Conservation (phyloP, 53 echinoderm and acorn worm genomes). For the Stichopus horrens region DNA sequence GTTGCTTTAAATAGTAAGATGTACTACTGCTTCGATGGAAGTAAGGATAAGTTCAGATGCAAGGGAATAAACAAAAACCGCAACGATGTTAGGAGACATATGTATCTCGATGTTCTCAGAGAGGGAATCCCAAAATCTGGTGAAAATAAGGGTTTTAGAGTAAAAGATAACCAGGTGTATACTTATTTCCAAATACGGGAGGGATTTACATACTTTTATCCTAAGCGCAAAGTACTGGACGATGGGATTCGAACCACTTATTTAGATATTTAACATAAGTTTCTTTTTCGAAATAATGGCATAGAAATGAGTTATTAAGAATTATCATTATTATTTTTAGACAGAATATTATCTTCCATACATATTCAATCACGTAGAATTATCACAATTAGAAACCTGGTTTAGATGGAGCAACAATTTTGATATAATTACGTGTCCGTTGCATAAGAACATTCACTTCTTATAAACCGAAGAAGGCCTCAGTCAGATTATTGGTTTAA, state of each 20-base stretch:
- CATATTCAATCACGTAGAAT: not conserved
- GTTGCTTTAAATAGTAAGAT: constrained; percentile 48
- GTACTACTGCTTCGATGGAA: not conserved
- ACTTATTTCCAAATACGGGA: too few relatives aligned
- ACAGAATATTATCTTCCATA: not conserved
- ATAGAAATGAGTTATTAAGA: too few relatives aligned
- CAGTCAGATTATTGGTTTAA: too few relatives aligned
- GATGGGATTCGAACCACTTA: constrained; percentile 60
- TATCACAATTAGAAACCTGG: not conserved
- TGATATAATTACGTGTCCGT: too few relatives aligned
- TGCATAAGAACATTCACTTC: too few relatives aligned
- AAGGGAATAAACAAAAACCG: not conserved
- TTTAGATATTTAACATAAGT: constrained; percentile 50
- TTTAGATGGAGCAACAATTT: not conserved
- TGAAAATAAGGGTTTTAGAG: too few relatives aligned
- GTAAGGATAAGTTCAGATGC: constrained; percentile 41
- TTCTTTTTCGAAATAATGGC: too few relatives aligned
- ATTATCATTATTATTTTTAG: not conserved
- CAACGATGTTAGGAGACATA: not conserved
- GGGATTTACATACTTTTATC: constrained; percentile 32
- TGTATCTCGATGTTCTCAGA: too few relatives aligned
- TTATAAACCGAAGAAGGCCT: too few relatives aligned
- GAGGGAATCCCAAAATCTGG: too few relatives aligned
- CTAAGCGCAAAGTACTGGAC: constrained; percentile 54
- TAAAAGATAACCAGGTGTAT: too few relatives aligned